A percentile compares a stretch with the other conserved stretches of the same genome.
phyloP scores from a whole-genome alignment of 2,113 vertebrate genomes.

The Melanotaenia duboulayi region DNA sequence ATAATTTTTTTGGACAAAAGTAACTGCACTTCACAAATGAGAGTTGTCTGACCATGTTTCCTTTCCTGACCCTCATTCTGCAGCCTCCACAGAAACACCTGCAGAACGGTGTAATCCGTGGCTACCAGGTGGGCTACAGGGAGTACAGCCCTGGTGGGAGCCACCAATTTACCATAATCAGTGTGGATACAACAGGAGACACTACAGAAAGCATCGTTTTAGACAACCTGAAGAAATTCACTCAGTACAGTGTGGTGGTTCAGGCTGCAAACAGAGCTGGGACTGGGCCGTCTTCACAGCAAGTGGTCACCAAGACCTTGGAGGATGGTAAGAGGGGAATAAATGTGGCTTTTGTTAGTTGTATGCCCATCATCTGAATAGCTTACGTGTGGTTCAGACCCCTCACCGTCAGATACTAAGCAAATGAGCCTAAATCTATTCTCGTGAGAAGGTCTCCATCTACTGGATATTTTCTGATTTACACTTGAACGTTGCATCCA shows the following conservation, averaged over 20 bases:
- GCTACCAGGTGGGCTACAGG: slow-evolving; percentile 97
- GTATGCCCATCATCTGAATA: neutral
- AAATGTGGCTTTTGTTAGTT: neutral
- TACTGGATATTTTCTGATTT: slow-evolving; percentile 50
- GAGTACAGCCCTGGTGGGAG: slow-evolving; percentile 95
- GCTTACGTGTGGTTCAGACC: neutral
- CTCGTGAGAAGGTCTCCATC: slow-evolving; percentile 45
- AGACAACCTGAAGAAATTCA: slow-evolving; percentile 97
- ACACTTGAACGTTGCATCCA: neutral
- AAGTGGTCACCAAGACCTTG: slow-evolving; percentile 95
- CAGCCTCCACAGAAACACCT: slow-evolving; percentile 95
- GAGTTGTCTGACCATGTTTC: neutral
- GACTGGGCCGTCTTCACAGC: slow-evolving; percentile 97
- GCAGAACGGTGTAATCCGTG: slow-evolving; percentile 97
- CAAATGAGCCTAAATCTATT: neutral
- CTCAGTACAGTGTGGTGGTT: slow-evolving; percentile 98
- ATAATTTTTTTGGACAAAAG: neutral
- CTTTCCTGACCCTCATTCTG: neutral
- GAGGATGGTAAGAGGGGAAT: slow-evolving; percentile 88
- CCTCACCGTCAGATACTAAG: neutral
- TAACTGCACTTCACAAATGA: neutral
- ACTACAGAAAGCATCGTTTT: slow-evolving; percentile 92
- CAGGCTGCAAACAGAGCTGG: slow-evolving; percentile 97
- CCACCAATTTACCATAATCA: slow-evolving; percentile 98
- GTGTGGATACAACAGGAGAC: slow-evolving; percentile 95